Evolutionary conservation across 1,140 invertebrate genomes (phyloP).

Genomic region (Caenorhabditis brenneri): DNA sequence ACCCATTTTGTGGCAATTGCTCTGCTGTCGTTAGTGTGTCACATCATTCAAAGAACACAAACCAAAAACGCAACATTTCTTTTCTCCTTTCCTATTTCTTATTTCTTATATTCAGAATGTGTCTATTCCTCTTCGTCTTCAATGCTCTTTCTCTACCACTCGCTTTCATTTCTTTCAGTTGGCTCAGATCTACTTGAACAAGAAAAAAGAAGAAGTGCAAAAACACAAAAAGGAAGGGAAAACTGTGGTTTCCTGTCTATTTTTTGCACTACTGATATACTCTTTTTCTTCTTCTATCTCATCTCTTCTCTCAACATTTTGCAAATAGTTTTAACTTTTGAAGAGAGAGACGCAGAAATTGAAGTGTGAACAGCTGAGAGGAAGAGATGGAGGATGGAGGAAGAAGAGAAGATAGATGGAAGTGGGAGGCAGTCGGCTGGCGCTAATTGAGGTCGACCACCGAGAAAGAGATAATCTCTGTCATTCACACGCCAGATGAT

Average conservation of each 20-base stretch:
- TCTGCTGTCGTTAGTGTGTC: neutral
- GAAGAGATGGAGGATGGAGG: neutral
- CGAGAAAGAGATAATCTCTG: constrained; percentile 33
- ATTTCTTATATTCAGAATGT: neutral
- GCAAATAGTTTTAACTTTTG: neutral
- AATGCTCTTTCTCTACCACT: neutral
- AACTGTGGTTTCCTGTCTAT: neutral
- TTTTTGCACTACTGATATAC: neutral
- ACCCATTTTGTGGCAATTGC: neutral
- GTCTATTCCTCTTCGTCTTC: neutral
- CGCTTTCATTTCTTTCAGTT: neutral
- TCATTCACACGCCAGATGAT: constrained; percentile 36
- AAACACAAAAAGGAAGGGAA: neutral
- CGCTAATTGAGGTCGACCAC: constrained; percentile 39
- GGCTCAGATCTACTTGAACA: neutral
- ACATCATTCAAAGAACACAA: constrained; percentile 21
- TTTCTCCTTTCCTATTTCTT: neutral
- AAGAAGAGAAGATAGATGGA: neutral
- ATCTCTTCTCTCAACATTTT: neutral
- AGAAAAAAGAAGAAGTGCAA: neutral
- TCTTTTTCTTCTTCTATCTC: neutral
- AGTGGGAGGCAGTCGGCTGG: neutral
- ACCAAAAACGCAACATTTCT: neutral
- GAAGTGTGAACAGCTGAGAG: constrained; percentile 41
- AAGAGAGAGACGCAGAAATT: constrained; percentile 17